Evolutionary conservation across 2,113 vertebrate genomes (phyloP), one percentile per base, ranked within the genome.

Genomic region (Syrmaticus mikado): DNA sequence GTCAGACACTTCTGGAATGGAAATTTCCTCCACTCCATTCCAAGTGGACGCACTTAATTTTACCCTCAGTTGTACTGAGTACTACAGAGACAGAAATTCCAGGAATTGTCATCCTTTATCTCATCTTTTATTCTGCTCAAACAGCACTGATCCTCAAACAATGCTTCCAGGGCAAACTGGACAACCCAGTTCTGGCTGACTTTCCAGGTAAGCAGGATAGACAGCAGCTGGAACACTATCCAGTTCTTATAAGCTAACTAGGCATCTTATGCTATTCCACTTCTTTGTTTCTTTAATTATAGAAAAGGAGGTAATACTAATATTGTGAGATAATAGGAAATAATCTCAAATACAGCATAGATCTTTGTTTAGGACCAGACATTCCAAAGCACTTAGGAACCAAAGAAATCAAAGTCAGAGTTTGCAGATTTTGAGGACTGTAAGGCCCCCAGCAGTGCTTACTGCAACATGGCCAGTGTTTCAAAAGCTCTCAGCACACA

Each of bases 341-440:
- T 55, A 91, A 94, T 60, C 55, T 32, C 28, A 73, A 58, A 50
- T 13, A 58, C 67, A 87, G 15, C 46, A 30, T 0, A 64, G 41
- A 89, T 83, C 64, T 85, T 87, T 91, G 78, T 87, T 82, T 93
- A 52, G 64, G 87, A 55, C 40, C 50, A 89, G 67, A 41, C 38
- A 52, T 92, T 74, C 1, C 0, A 74, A 92, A 87, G 67, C 62
- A 17, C 71, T 82, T 25, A 86, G 73, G 67, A 91, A 18, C 10
- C 50, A 72, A 36, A 81, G 80, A 93, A 96, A 96, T 94, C 92
- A 96, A 96, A 96, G 92, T 13, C 65, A 85, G 94, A 66, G 27
- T 91, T 80, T 80, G 82, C 72, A 81, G 93, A 68, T 90, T 85
- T 75, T 78, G 61, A 90, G 65, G n/a, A 92, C 82, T 55, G 50